Evolutionary conservation across 2,888 invertebrate species (phyloP).

Genomic region (Eilema depressum): DNA sequence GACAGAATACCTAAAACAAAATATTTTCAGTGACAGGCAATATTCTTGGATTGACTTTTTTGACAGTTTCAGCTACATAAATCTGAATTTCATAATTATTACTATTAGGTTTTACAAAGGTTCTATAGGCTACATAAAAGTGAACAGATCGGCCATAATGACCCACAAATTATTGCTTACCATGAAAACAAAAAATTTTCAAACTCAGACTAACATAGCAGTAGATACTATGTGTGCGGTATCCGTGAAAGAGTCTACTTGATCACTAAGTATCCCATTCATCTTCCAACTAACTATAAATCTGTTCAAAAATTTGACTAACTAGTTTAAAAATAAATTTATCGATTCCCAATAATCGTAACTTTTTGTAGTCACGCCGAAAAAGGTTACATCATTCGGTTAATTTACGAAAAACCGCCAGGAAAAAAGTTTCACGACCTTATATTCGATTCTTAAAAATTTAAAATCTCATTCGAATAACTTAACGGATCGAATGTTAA

Average conservation of each 20-base stretch:
- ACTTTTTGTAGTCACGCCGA: constrained; percentile 38
- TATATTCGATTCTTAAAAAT: constrained; percentile 58
- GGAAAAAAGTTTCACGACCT: constrained; percentile 40
- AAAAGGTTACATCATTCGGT: constrained; percentile 47
- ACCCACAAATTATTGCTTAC: not conserved
- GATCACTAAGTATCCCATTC: not conserved
- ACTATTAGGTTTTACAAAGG: too few relatives aligned
- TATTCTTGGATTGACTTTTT: too few relatives aligned
- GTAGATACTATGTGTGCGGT: not conserved
- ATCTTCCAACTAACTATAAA: not conserved
- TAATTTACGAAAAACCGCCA: constrained; percentile 46
- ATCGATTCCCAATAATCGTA: constrained; percentile 28
- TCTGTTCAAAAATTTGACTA: constrained; percentile 17
- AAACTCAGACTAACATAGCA: not conserved
- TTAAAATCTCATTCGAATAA: constrained; percentile 60
- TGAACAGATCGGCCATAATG: too few relatives aligned
- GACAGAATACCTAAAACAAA: too few relatives aligned
- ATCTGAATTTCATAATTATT: too few relatives aligned
- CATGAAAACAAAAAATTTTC: not conserved
- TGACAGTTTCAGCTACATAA: too few relatives aligned
- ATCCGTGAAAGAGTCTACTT: not conserved
- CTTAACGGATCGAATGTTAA: constrained; percentile 59
- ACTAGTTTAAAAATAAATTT: constrained; percentile 38
- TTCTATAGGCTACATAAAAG: too few relatives aligned
- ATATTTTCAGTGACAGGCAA: too few relatives aligned